These are phyloP conservation scores for Dryococelus australis DNA, from an alignment of 2,888 invertebrate species.

Conservation along the genomic window DNA sequence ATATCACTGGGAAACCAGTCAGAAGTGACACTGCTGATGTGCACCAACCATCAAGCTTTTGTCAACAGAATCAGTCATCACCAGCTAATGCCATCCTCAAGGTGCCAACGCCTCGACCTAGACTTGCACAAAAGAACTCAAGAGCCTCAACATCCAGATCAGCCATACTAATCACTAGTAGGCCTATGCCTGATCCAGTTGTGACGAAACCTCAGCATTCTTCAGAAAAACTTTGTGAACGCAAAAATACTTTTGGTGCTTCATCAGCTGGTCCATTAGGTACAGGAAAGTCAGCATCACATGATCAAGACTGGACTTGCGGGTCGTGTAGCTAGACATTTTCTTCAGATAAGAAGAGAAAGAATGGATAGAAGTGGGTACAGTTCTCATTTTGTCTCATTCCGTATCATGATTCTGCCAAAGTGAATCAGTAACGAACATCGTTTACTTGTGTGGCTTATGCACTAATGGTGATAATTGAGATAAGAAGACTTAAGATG, in stretches of 20 bases:
- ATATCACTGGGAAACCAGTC: background rate
- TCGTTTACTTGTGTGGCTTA: background rate
- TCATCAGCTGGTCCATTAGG: slow-evolving; percentile 12
- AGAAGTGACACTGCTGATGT: background rate
- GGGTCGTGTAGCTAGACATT: background rate
- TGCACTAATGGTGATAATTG: background rate
- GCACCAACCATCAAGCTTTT: background rate
- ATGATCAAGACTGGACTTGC: slow-evolving; percentile 18
- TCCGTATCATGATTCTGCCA: slow-evolving; percentile 25
- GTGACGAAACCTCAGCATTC: slow-evolving; percentile 18
- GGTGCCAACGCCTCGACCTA: slow-evolving; percentile 12
- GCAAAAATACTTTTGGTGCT: background rate
- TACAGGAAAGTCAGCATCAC: background rate
- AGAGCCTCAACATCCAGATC: background rate
- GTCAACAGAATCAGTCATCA: slow-evolving; percentile 12
- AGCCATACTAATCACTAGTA: slow-evolving; percentile 12
- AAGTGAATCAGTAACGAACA: slow-evolving; percentile 12
- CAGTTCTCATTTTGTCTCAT: slow-evolving; percentile 20
- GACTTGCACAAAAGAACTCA: background rate
- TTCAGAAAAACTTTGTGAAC: background rate
- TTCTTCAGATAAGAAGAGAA: background rate
- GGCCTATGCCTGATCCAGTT: background rate
- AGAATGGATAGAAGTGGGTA: background rate
- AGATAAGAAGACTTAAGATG: background rate
- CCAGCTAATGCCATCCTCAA: background rate